Percentiles rank a stretch among this genome's conserved stretches.
phyloP scores from a whole-genome alignment of 2,113 vertebrate genomes.

The Silurus glanis region DNA sequence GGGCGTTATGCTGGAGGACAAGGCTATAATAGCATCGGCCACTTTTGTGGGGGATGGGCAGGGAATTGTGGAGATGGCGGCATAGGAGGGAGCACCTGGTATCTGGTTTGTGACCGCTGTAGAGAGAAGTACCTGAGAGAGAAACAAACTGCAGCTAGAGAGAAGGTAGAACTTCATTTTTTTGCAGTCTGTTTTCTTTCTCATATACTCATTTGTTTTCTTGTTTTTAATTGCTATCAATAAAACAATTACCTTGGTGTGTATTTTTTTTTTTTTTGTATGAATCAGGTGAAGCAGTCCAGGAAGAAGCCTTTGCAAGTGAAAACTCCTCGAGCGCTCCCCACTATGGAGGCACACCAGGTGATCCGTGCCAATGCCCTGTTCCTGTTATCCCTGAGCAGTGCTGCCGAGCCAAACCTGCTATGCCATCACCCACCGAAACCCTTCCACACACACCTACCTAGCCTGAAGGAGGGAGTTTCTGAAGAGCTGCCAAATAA shows the following conservation, averaged over 20 bases:
- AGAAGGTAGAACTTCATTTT: slow-evolving; percentile 80
- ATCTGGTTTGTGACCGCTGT: slow-evolving; percentile 95
- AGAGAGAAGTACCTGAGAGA: slow-evolving; percentile 96
- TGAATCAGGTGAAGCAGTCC: slow-evolving; percentile 89
- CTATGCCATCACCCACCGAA: slow-evolving; percentile 91
- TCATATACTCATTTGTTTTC: not conserved
- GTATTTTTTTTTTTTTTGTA: not conserved
- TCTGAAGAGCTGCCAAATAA: slow-evolving; percentile 93
- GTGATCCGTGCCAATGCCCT: slow-evolving; percentile 96
- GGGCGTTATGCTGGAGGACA: slow-evolving; percentile 96
- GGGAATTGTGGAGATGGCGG: slow-evolving; percentile 98
- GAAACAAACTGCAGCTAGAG: slow-evolving; percentile 93
- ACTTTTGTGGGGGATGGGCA: slow-evolving; percentile 98
- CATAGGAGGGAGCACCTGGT: slow-evolving; percentile 98
- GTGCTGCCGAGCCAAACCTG: slow-evolving; percentile 92
- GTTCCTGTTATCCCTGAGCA: slow-evolving; percentile 93
- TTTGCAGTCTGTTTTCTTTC: not conserved
- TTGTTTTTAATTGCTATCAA: not conserved
- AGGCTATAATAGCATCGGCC: slow-evolving; percentile 97
- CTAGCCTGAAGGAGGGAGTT: slow-evolving; percentile 94
- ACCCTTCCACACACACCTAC: slow-evolving; percentile 88
- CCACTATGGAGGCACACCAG: slow-evolving; percentile 98
- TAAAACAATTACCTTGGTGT: not conserved
- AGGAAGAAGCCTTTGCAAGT: slow-evolving; percentile 95
- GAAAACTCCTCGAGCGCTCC: slow-evolving; percentile 92